Base-by-base conservation (phyloP, 1,140 invertebrate species). In the Ceratina japonica region DNA sequence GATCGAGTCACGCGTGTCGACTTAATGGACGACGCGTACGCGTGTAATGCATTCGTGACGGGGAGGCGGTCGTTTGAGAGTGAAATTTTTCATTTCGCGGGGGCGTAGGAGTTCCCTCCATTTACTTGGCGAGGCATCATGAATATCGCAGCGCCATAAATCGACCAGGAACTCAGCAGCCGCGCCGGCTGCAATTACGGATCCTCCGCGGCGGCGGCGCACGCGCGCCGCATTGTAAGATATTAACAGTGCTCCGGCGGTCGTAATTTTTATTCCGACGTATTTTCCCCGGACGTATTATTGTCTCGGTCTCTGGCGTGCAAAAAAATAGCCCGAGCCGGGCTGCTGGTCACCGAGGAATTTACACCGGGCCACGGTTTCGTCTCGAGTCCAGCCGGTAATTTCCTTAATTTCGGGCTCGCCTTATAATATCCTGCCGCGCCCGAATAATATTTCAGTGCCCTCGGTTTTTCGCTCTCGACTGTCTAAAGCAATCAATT, bases 231-330 rank as follows among this genome's bases (percentile, higher is more conserved):
- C 79, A 82, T 84, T 71, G 82, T 85, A 85, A 84, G 84, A 85
- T 85, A 85, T 85, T 85, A 85, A 85, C 83, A 85, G 58, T 66
- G 62, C 65, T 61, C 37, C 37, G 79, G 62, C 71, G 27, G 79
- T 73, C 80, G 84, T 84, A 85, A 85, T 85, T 85, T 85, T 85
- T 84, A 84, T 82, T 75, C 79, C 66, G 79, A 73, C 83, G 75
- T 84, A 71, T 85, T 85, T 84, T 79, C 72, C 66, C 72, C 65
- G 13, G 71, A 75, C 61, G 54, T 80, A 69, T 85, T 84, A 85
- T 81, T 82, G 75, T 85, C 79, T 73, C 72, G 79, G 66, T 61
- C 22, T 37, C 63, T n/a, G n/a, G 51, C 18, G 64, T 44, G 72
- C 10, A 8, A 66, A 66, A 71, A 74, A 63, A 52, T 44, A 27